These are phyloP conservation scores for Cyprinodon tularosa DNA, from an alignment of 2,113 vertebrate species.

Conservation along the genomic window DNA sequence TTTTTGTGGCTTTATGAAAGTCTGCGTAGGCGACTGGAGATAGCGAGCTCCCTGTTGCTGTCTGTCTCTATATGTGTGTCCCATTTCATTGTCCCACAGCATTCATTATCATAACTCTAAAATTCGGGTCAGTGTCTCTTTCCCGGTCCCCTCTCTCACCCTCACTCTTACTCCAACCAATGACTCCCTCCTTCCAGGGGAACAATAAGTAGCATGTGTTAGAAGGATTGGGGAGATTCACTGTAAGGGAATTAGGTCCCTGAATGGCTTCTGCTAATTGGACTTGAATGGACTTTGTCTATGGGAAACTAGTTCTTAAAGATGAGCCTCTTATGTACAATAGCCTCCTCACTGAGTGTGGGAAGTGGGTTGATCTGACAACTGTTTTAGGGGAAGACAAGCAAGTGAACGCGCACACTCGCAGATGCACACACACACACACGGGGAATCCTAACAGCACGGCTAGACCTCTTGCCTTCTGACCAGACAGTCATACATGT, in stretches of 20 bases:
- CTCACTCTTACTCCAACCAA: constrained; percentile 27
- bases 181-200: constrained; percentile 38
- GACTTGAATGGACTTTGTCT: constrained; percentile 77
- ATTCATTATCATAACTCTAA: constrained; percentile 75
- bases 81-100: constrained; percentile 61
- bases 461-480: constrained; percentile 69
- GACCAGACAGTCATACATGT: constrained; percentile 61
- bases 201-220: constrained; percentile 81
- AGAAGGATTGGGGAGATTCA: constrained; percentile 75
- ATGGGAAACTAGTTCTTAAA: constrained; percentile 78
- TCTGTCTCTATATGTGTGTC: constrained; percentile 53
- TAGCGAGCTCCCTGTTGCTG: constrained; percentile 49
- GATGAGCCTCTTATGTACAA: constrained; percentile 68
- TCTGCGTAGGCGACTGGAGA: not conserved
- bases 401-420: constrained; percentile 37
- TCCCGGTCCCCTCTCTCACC: constrained; percentile 40
- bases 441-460: constrained; percentile 53
- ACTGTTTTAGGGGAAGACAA: constrained; percentile 60
- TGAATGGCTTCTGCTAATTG: constrained; percentile 80
- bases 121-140: constrained; percentile 76
- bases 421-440: constrained; percentile 40
- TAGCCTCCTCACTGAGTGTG: constrained; percentile 63
- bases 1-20: constrained; percentile 45
- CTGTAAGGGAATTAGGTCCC: constrained; percentile 79
- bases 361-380: constrained; percentile 78